Percentiles rank a stretch among this genome's conserved stretches.
phyloP scores from a whole-genome alignment of 2,888 invertebrate species.

The Calephelis perditalis region DNA sequence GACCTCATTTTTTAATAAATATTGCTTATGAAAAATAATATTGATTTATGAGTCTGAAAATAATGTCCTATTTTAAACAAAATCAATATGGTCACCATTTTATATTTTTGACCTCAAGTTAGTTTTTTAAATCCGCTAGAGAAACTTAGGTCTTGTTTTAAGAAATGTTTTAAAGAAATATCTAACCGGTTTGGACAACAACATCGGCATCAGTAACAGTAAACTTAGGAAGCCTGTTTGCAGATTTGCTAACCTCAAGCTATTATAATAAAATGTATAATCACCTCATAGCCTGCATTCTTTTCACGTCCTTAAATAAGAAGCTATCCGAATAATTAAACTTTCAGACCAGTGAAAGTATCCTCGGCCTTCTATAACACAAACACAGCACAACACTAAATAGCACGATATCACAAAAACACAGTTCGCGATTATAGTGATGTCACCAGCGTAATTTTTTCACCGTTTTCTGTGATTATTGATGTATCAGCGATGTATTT shows the following conservation, averaged over 20 bases:
- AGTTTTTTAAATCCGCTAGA: too few species aligned
- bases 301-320: conserved; percentile 48
- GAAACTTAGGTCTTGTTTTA: neutral
- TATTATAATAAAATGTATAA: conserved; percentile 36
- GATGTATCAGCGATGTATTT: conserved; percentile 38
- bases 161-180: neutral
- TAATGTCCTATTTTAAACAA: too few species aligned
- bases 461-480: conserved; percentile 23
- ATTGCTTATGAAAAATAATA: too few species aligned
- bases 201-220: neutral
- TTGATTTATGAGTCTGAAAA: too few species aligned
- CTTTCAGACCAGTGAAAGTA: conserved; percentile 78
- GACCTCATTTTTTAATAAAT: too few species aligned
- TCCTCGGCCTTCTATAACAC: conserved; percentile 58
- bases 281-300: conserved; percentile 47
- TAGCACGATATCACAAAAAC: conserved; percentile 40
- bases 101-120: too few species aligned
- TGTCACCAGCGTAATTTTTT: conserved; percentile 43
- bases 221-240: neutral
- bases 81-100: too few species aligned
- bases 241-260: conserved; percentile 1
- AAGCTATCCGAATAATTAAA: conserved; percentile 71
- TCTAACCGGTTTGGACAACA: conserved; percentile 1
- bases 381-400: conserved; percentile 35
- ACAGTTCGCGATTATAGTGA: conserved; percentile 37